Base-by-base conservation (phyloP, 2,113 vertebrate species). In the Pygoscelis adeliae region DNA sequence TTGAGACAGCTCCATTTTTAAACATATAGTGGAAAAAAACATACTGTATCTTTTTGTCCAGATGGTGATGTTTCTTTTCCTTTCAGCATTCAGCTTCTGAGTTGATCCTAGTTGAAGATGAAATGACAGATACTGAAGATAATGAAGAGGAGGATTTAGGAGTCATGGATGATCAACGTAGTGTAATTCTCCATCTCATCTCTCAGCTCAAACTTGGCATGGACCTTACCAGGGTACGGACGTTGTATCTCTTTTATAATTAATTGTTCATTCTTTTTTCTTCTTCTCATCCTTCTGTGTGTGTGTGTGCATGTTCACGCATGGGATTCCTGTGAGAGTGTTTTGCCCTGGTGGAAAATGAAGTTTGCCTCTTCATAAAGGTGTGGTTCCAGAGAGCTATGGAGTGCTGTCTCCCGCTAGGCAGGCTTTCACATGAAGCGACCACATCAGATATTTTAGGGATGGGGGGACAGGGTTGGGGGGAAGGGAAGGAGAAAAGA, bases 121-220 rank as follows among this genome's bases (percentile, higher is more conserved):
- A 99, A 97, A 96, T 98, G 97, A 99, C 99, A 6, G 99, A 99
- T 93, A 98, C 97, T 23, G 99, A 99, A 97, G 99, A 99, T 81
- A 99, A 99, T 15, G 98, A 99, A 90, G 99, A 99, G 96, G 98
- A 99, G 74, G 99, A 99, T 93, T 96, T 99, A 97, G 99, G 99
- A 4, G 98, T 99, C 89, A 97, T 99, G 98, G 99, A 99, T 55
- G 99, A 99, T 89, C 99, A 99, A 83, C 99, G 99, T 21, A 99
- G 99, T 61, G 77, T 99, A 92, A 99, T 99, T 89, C 99, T 99
- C 9, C 99, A 99, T 96, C 99, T 99, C 96, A 99, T 99, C 74
- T 99, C 99, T 20, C 99, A 99, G 87, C 99, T 99, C 92, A 99
- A 99, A 96, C 99, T 99, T 92, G 99, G 99, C 91, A 99, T 99